Conservation (phyloP, 1,140 invertebrate genomes). For the Leucophenga varia region DNA sequence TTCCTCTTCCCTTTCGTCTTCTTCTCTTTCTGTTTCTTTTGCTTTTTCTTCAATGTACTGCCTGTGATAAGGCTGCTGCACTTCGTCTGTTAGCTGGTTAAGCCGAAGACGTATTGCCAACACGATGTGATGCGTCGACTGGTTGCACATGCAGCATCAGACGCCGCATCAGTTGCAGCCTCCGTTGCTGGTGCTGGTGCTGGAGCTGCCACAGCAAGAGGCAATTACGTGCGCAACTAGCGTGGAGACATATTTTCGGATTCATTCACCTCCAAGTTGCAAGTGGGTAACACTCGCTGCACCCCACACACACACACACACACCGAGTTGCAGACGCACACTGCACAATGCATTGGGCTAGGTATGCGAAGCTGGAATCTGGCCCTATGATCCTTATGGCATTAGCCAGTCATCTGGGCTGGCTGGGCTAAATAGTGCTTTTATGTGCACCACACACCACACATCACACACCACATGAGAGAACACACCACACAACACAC, state of each 20-base stretch:
- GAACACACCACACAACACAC: constrained; percentile 4
- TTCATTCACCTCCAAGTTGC: constrained; percentile 41
- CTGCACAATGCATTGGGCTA: no score
- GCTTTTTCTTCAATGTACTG: no score
- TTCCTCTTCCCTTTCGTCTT: no score
- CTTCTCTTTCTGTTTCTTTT: no score
- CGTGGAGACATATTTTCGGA: constrained; percentile 43
- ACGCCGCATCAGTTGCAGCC: constrained; percentile 14
- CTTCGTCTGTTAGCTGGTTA: constrained; percentile 29
- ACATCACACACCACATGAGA: no score
- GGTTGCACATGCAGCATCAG: constrained; percentile 18
- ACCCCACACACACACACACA: not conserved
- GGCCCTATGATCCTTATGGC: no score
- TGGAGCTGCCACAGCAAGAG: constrained; percentile 28
- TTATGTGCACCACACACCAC: no score
- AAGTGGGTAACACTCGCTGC: constrained; percentile 15
- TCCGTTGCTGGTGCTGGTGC: constrained; percentile 16
- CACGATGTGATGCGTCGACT: constrained; percentile 8
- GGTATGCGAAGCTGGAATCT: no score
- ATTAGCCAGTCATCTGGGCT: no score
- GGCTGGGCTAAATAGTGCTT: no score
- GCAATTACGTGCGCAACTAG: constrained; percentile 41
- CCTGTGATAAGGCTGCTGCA: no score
- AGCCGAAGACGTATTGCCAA: constrained; percentile 28
- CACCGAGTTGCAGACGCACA: no score